phyloP scores from a whole-genome alignment of 92 coral and sea anemone species.

The Porites divaricata region DNA sequence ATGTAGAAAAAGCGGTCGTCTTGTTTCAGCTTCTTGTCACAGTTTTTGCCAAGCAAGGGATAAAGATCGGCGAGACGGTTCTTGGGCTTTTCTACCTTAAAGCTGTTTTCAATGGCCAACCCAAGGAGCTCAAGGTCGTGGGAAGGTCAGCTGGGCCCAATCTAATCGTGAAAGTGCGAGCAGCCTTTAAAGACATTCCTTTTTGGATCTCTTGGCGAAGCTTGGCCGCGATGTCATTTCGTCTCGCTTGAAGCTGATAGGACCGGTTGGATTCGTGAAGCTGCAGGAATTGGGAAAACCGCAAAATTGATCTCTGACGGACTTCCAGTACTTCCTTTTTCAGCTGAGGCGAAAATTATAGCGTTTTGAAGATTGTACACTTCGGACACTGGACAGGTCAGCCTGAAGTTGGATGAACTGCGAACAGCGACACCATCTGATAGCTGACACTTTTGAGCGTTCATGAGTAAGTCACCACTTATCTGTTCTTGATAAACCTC shows the following conservation, averaged over 20 bases:
- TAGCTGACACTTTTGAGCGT: constrained; percentile 8
- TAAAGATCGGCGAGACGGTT: neutral
- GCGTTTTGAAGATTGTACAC: neutral
- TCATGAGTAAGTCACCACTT: neutral
- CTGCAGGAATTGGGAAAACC: constrained; percentile 14
- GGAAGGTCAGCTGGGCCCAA: constrained; percentile 27
- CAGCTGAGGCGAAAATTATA: neutral
- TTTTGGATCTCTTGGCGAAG: neutral
- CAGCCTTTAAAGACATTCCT: constrained; percentile 8
- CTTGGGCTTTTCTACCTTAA: constrained; percentile 14
- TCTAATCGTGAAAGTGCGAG: constrained; percentile 6
- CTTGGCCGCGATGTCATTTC: constrained; percentile 9
- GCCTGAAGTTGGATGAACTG: constrained; percentile 2
- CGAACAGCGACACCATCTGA: constrained; percentile 16
- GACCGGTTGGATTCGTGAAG: constrained; percentile 5
- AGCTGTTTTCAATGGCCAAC: constrained; percentile 1
- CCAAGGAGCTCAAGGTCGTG: constrained; percentile 12
- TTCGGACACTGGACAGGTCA: constrained; percentile 17
- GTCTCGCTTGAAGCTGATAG: neutral
- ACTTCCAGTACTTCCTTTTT: neutral
- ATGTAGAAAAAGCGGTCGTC: constrained; percentile 3
- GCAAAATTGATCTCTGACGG: neutral
- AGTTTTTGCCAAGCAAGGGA: constrained; percentile 12
- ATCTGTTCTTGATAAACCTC: neutral
- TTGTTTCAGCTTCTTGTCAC: neutral